These are phyloP conservation scores for Noctua janthe DNA, from an alignment of 2,888 invertebrate species.

Conservation along the genomic window DNA sequence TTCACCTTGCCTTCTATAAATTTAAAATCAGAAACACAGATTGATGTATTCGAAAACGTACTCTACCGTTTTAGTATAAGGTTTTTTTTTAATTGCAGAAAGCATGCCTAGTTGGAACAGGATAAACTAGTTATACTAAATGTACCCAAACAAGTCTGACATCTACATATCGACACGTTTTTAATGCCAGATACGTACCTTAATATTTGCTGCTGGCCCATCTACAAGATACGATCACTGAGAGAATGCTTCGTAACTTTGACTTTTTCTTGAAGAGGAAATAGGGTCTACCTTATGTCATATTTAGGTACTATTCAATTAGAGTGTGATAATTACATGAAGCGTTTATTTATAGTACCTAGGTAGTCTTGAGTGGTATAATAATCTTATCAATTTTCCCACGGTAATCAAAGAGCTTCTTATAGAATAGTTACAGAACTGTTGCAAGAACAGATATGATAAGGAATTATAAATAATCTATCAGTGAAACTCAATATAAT, in stretches of 20 bases:
- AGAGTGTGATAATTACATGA: not conserved
- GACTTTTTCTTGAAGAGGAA: not conserved
- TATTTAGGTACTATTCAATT: not conserved
- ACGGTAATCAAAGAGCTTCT: slow-evolving; percentile 24
- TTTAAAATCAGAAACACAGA: slow-evolving; percentile 5
- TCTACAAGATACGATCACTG: not conserved
- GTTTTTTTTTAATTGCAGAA: slow-evolving; percentile 1
- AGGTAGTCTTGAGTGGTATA: not conserved
- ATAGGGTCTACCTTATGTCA: not conserved
- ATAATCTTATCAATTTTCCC: slow-evolving; percentile 36
- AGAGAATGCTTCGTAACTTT: not conserved
- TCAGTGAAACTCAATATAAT: not conserved
- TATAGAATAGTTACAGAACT: not conserved
- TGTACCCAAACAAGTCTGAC: slow-evolving; percentile 30
- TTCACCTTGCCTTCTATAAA: slow-evolving; percentile 31
- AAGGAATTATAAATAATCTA: not conserved
- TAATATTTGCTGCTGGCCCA: not conserved
- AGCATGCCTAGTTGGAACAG: slow-evolving; percentile 1
- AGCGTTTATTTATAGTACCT: not conserved
- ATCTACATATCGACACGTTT: slow-evolving; percentile 10
- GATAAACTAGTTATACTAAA: slow-evolving; percentile 44
- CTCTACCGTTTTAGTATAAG: slow-evolving; percentile 5
- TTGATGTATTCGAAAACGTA: slow-evolving; percentile 8
- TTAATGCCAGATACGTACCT: not conserved
- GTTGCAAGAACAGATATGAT: not conserved